Percentiles rank a stretch among this genome's conserved stretches.
phyloP scores from a whole-genome alignment of 2,888 invertebrate species.

The Eubasilissa splendida region DNA sequence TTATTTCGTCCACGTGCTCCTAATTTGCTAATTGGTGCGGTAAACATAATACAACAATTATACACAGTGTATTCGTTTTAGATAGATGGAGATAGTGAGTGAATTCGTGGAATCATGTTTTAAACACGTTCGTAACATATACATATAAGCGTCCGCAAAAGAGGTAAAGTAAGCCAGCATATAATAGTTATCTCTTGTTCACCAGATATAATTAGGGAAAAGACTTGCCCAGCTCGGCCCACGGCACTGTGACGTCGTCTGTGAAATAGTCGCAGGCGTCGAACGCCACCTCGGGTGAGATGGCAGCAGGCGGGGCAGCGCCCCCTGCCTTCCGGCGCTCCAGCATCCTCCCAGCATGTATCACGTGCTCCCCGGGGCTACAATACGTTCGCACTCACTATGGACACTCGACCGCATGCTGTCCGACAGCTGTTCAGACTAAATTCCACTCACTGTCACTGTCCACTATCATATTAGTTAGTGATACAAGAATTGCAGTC shows the following conservation, averaged over 20 bases:
- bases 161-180: too few species aligned
- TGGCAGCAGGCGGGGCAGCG: constrained; percentile 28
- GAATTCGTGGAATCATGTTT: too few species aligned
- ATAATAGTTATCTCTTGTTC: too few species aligned
- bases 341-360: constrained; percentile 48
- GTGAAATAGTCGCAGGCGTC: constrained; percentile 82
- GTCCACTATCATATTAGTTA: not conserved
- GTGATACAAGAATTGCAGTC: not conserved
- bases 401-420: not conserved
- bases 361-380: constrained; percentile 47
- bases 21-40: too few species aligned
- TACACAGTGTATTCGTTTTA: too few species aligned
- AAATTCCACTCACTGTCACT: not conserved
- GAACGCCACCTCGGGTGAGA: constrained; percentile 73
- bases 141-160: too few species aligned
- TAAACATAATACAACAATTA: too few species aligned
- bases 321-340: constrained; percentile 54
- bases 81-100: too few species aligned
- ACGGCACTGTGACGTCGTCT: constrained; percentile 77
- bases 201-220: not conserved
- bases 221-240: constrained; percentile 69
- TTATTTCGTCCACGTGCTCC: too few species aligned
- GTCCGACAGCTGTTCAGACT: not conserved
- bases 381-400: constrained; percentile 34
- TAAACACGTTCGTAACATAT: too few species aligned